phyloP scores from a whole-genome alignment of 2,797 vertebrate genomes.

The Lophius americanus region DNA sequence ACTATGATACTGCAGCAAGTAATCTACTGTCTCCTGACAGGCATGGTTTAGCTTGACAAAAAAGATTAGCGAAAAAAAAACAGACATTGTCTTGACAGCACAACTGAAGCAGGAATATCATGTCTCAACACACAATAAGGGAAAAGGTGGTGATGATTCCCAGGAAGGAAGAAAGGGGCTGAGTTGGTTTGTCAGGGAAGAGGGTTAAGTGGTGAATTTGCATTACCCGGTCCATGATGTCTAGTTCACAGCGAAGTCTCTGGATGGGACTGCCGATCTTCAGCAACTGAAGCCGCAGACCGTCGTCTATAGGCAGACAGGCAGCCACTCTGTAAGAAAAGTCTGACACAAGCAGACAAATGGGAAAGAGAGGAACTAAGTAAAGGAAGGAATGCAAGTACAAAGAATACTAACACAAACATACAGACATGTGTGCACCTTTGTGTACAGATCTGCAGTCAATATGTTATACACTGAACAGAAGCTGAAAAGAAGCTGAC shows the following conservation, averaged over 20 bases:
- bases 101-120: conserved; percentile 1
- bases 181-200: neutral
- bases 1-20: conserved; percentile 15
- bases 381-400: conserved; percentile 16
- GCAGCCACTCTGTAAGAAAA: conserved; percentile 99
- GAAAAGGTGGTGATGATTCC: neutral
- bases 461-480: conserved; percentile 28
- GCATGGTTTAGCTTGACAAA: conserved; percentile 13
- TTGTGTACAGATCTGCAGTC: conserved; percentile 15
- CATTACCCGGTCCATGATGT: conserved; percentile 97
- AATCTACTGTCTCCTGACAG: conserved; percentile 12
- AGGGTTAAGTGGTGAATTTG: neutral
- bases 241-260: conserved; percentile 94
- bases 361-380: conserved; percentile 22
- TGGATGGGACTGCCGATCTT: conserved; percentile 97
- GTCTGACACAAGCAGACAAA: conserved; percentile 79
- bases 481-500: conserved; percentile 70
- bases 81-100: conserved; percentile 3
- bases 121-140: conserved; percentile 15
- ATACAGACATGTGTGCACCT: neutral
- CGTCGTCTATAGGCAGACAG: conserved; percentile 96
- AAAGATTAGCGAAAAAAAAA: conserved; percentile 18
- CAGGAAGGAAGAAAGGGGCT: neutral
- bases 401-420: conserved; percentile 37
- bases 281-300: conserved; percentile 91